Conservation (phyloP, 2,797 vertebrate genomes). For the Alcedo atthis region DNA sequence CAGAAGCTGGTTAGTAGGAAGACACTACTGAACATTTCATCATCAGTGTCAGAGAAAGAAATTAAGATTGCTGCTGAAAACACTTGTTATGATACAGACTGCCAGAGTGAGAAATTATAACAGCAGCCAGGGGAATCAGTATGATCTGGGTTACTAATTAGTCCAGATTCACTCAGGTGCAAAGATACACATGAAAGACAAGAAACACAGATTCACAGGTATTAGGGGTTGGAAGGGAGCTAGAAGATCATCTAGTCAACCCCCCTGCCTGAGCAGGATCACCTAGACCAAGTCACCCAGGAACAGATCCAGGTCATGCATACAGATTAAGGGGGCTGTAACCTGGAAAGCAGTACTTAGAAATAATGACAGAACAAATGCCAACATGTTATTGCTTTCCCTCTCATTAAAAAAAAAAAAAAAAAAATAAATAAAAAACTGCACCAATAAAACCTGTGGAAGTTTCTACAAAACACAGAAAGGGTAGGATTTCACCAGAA, state of each 20-base stretch:
- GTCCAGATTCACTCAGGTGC: neutral
- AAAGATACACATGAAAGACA: constrained; percentile 23
- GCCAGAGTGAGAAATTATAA: constrained; percentile 26
- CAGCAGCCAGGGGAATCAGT: constrained; percentile 4
- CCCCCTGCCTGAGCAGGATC: too few species aligned
- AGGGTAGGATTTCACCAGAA: neutral
- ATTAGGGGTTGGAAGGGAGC: too few species aligned
- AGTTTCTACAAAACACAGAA: neutral
- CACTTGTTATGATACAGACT: constrained; percentile 6
- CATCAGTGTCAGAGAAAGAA: constrained; percentile 39
- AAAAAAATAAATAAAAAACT: neutral
- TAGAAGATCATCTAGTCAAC: too few species aligned
- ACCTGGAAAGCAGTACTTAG: neutral
- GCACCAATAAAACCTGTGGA: neutral
- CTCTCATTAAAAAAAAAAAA: neutral
- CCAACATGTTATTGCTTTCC: neutral
- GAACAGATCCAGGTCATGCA: neutral
- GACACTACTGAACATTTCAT: neutral
- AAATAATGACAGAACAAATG: neutral
- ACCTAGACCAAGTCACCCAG: too few species aligned
- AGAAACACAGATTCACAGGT: neutral
- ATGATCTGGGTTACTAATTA: constrained; percentile 38
- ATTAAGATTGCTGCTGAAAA: constrained; percentile 43
- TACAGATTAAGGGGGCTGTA: neutral
- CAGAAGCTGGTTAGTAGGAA: constrained; percentile 3